Base-by-base conservation (phyloP, 2,797 vertebrate genomes). In the Sebastes diaconus region DNA sequence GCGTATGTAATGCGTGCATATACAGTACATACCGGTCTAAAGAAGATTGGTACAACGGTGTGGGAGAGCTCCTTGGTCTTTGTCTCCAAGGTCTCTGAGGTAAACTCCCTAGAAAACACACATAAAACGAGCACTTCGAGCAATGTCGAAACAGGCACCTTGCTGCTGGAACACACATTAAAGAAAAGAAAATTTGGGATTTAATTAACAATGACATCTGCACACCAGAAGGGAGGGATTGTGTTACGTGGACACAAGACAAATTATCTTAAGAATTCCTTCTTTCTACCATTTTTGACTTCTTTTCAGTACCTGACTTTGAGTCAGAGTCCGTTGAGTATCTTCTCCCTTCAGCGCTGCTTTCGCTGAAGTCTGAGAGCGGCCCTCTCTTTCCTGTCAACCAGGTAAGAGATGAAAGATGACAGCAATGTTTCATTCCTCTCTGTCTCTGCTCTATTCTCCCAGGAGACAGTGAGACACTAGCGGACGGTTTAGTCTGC, bases 311-410 rank as follows among this genome's bases (percentile, higher is more conserved):
- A 96, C 96, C 95, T 94, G 94, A 95, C 82, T 95, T 96, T 54
- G 88, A 91, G 80, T 96, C 95, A 25, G 95, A 95, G 88, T 96
- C 95, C 9, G 94, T 91, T 18, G 96, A 95, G 77, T 94, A 94
- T 92, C 95, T 93, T 79, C 93, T 94, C 70, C 92, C 94, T 73
- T 96, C 95, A 81, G 94, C 88, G 79, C 93, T 96, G 18, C 90
- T 94, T 66, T 97, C 96, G 34, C 94, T 95, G 81, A 94, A 95
- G 81, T 94, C 95, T 73, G 95, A 90, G 67, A 95, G 92, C 24
- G 90, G 93, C 79, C 95, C 95, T 81, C 94, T 92, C 88, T 95
- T 96, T 81, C 97, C 97, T 95, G 94, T 88, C 77, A 86, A 84
- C 64, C 87, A 89, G 78, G 77, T 66, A 46, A 84, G 59, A 93